Evolutionary conservation across 2,113 vertebrate species (phyloP), one percentile per base, ranked within the genome.

Genomic region (Paratilapia polleni): DNA sequence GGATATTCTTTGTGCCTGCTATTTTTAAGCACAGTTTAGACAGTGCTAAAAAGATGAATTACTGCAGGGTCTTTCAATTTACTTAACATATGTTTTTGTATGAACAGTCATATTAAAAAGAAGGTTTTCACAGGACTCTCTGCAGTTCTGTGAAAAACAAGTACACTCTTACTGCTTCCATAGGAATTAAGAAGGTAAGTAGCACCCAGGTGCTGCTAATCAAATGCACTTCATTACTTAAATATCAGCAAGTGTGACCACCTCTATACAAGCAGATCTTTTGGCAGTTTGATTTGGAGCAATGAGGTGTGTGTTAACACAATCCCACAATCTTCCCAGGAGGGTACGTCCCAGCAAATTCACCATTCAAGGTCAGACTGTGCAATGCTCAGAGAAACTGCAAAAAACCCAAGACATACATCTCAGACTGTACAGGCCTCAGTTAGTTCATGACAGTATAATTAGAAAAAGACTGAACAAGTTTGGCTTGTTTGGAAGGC

Each of bases 21-120:
- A 54, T 91, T 90, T 90, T 89, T 89, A 89, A 89, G 87, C 64
- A 85, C 82, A 61, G 61, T 60, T 86, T 76, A 57, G 59, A 77
- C 56, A 22, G 24, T 7, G 57, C 68, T 41, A 82, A 52, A 77
- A 66, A 81, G 73, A 86, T 20, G 58, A 12, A 80, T 75, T 43
- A 62, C 56, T 79, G 68, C 74, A 77, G 41, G 28, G 83, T 85
- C 22, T 87, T 82, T 89, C 85, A 88, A 26, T 90, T 80, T 84
- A 73, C 68, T 57, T 57, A 57, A 57, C 20, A 12, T 22, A n/a
- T 22, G 10, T 22, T 4, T 20, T 22, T 22, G n/a, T 22, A 57
- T 57, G n/a, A 11, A 12, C 19, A 54, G 17, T 52, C 49, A 52
- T 9, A 8, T 17, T 2, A 14, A 52, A 52, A 20, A 52, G 49